Conservation (phyloP, 2,888 invertebrate species). For the Napeogenes inachia region DNA sequence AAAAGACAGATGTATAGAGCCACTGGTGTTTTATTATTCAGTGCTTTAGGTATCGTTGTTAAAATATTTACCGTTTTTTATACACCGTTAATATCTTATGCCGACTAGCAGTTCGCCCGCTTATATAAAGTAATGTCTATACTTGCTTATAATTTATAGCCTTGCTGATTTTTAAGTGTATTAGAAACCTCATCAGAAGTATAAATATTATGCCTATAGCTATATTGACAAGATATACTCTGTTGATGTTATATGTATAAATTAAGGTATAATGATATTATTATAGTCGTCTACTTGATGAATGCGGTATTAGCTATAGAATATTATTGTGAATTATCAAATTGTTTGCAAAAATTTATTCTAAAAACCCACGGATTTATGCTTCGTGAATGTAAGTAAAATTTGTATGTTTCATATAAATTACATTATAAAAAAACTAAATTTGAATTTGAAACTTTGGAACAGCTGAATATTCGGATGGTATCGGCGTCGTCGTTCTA, state of each 20-base stretch:
- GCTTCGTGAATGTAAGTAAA: conserved; percentile 51
- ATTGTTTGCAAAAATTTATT: conserved; percentile 46
- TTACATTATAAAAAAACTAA: neutral
- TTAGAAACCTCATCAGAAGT: no score
- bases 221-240: no score
- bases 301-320: conserved; percentile 73
- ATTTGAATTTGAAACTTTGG: neutral
- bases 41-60: conserved; percentile 34
- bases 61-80: conserved; percentile 3
- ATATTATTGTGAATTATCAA: conserved; percentile 41
- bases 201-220: no score
- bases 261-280: neutral
- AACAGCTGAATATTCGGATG: conserved; percentile 50
- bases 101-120: no score
- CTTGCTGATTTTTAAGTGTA: no score
- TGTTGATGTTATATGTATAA: no score
- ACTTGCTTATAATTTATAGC: no score
- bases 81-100: neutral
- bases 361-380: conserved; percentile 62
- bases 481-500: conserved; percentile 48
- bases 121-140: no score
- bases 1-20: conserved; percentile 41
- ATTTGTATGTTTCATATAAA: no score
- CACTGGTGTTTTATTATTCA: conserved; percentile 35
- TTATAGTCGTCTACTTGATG: conserved; percentile 77